These are phyloP conservation scores for Acrobasis suavella DNA, from an alignment of 2,888 invertebrate species.

Conservation along the genomic window DNA sequence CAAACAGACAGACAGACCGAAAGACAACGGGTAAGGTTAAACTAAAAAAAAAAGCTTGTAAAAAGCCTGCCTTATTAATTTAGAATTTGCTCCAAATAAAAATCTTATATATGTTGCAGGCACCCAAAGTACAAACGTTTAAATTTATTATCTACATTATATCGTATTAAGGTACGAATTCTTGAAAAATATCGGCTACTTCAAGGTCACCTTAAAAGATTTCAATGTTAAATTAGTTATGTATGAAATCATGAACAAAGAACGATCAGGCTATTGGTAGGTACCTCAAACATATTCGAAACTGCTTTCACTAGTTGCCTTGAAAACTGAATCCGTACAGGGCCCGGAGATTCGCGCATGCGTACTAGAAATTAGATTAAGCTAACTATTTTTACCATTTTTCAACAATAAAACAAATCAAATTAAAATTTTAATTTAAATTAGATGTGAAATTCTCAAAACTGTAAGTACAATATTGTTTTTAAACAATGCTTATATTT, in stretches of 20 bases:
- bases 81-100: too few relatives aligned
- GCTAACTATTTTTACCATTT: background rate
- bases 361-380: slow-evolving; percentile 11
- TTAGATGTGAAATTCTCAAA: too few relatives aligned
- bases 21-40: too few relatives aligned
- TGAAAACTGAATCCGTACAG: slow-evolving; percentile 19
- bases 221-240: background rate
- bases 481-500: background rate
- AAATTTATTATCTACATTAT: too few relatives aligned
- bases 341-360: slow-evolving; percentile 7
- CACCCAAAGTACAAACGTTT: too few relatives aligned
- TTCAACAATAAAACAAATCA: background rate
- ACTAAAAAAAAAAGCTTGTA: too few relatives aligned
- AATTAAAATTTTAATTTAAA: background rate
- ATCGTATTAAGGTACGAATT: too few relatives aligned
- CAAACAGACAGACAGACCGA: too few relatives aligned
- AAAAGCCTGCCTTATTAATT: too few relatives aligned
- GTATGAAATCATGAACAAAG: background rate
- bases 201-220: too few relatives aligned
- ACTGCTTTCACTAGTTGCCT: slow-evolving; percentile 14
- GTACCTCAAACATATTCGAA: background rate
- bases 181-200: too few relatives aligned
- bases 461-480: background rate
- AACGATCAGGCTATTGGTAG: background rate
- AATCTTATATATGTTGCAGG: too few relatives aligned